Conservation (phyloP, 2,888 invertebrate species). For the Thecophora atra region DNA sequence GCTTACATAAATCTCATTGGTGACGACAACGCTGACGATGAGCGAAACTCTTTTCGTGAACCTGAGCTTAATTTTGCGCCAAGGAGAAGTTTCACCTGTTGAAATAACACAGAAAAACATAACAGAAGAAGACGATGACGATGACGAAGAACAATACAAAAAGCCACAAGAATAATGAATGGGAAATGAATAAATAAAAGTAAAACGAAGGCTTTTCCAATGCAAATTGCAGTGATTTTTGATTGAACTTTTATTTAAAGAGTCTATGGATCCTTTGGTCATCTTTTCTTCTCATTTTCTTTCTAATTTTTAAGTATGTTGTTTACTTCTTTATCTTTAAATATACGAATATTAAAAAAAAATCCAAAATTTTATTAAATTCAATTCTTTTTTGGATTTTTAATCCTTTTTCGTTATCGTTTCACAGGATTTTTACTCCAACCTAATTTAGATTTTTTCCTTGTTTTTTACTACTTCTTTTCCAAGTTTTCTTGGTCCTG, state of each 20-base stretch:
- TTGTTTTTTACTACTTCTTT: slow-evolving; percentile 9
- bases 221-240: neutral
- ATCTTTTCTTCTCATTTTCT: too few relatives aligned
- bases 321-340: too few relatives aligned
- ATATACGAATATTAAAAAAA: neutral
- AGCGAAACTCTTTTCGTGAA: neutral
- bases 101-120: neutral
- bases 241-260: neutral
- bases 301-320: neutral
- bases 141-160: too few relatives aligned
- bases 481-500: neutral
- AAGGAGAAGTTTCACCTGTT: neutral
- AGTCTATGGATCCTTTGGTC: too few relatives aligned
- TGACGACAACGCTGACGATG: neutral
- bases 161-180: too few relatives aligned
- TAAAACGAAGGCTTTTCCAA: too few relatives aligned
- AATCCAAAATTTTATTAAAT: neutral
- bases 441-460: too few relatives aligned
- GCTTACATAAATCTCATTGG: neutral
- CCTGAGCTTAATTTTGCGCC: neutral
- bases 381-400: too few relatives aligned
- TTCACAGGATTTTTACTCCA: too few relatives aligned
- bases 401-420: too few relatives aligned
- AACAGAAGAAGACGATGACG: too few relatives aligned
- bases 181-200: too few relatives aligned